A percentile compares a stretch with the other conserved stretches of the same genome.
Conservation (phyloP, 2,888 invertebrate species). For the Syrphus vitripennis region DNA sequence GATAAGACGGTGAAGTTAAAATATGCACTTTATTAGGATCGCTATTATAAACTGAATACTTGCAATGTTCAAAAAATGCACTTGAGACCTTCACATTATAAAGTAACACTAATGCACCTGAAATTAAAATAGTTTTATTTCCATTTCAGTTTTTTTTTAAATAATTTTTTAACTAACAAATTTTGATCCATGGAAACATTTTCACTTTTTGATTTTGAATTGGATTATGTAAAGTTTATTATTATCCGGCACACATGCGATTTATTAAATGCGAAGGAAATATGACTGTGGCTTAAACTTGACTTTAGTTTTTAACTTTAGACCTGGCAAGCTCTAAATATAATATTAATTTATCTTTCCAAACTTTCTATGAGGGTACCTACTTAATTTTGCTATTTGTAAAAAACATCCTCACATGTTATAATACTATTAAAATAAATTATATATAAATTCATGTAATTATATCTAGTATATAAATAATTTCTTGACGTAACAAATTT, state of each 20-base stretch:
- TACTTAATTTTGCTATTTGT: not conserved
- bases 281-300: not conserved
- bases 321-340: constrained; percentile 80
- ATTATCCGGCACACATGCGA: no score
- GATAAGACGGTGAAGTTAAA: constrained; percentile 77
- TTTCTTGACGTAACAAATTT: not conserved
- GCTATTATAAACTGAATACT: constrained; percentile 72
- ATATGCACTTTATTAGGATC: constrained; percentile 64
- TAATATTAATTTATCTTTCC: constrained; percentile 78
- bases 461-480: not conserved
- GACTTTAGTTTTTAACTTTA: not conserved
- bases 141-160: not conserved
- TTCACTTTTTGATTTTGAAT: not conserved
- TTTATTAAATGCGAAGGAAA: no score
- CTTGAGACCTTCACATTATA: not conserved
- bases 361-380: not conserved
- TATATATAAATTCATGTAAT: not conserved
- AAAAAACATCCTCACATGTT: not conserved
- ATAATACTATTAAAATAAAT: not conserved
- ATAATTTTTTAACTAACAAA: constrained; percentile 72
- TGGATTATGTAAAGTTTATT: no score
- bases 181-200: not conserved
- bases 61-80: constrained; percentile 71
- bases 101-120: not conserved
- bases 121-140: not conserved